A percentile compares a stretch with the other conserved stretches of the same genome.
Evolutionary conservation across 2,113 vertebrate species (phyloP).

Genomic region (Illadopsis cleaveri): DNA sequence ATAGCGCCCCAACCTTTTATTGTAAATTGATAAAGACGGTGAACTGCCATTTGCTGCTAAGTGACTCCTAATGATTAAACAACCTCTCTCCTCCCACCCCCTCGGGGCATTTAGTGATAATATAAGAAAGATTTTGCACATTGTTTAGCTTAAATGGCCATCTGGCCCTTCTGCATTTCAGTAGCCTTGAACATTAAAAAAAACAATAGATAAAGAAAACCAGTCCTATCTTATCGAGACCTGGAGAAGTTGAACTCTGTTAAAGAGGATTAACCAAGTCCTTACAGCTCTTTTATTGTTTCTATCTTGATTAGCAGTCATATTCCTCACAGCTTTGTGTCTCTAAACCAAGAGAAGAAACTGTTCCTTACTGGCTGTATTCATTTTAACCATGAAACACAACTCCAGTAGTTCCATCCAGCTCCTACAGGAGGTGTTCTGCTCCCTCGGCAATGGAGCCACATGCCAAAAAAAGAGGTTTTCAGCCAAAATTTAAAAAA

Average conservation of each 20-base stretch:
- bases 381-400: neutral
- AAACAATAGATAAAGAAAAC: slow-evolving; percentile 34
- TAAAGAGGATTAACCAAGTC: neutral
- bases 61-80: slow-evolving; percentile 35
- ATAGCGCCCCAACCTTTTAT: neutral
- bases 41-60: slow-evolving; percentile 20
- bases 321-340: neutral
- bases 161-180: slow-evolving; percentile 25
- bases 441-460: neutral
- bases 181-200: slow-evolving; percentile 26
- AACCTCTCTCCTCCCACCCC: neutral
- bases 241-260: slow-evolving; percentile 28
- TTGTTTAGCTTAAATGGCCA: slow-evolving; percentile 31
- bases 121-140: slow-evolving; percentile 33
- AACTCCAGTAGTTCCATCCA: neutral
- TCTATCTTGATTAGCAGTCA: neutral
- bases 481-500: neutral
- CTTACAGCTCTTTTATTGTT: neutral
- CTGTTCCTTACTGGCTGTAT: neutral
- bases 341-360: neutral
- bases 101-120: neutral
- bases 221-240: neutral
- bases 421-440: neutral
- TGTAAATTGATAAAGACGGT: neutral
- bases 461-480: neutral